These are phyloP conservation scores for Leptodactylus fallax DNA, from an alignment of 2,797 vertebrate species.

Conservation along the genomic window DNA sequence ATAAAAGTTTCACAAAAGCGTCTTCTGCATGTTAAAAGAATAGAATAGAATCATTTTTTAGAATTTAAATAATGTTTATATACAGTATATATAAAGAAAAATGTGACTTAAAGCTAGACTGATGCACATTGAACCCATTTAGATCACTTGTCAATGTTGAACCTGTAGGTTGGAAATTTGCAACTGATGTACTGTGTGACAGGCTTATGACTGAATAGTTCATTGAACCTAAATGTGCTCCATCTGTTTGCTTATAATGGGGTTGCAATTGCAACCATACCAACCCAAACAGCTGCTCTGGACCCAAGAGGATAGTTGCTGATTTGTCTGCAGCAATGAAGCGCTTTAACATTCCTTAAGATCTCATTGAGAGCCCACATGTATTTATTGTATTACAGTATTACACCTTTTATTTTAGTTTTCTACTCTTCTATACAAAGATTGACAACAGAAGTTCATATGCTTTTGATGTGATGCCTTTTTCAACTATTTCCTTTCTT, in stretches of 20 bases:
- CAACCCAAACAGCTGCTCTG: background rate
- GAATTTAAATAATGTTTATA: too few species aligned
- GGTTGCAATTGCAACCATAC: background rate
- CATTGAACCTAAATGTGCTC: background rate
- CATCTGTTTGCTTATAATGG: background rate
- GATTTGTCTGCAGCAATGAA: background rate
- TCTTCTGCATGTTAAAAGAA: too few species aligned
- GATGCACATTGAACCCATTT: background rate
- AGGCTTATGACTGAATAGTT: background rate
- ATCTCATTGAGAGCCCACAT: background rate
- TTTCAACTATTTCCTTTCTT: background rate
- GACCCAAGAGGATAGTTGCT: background rate
- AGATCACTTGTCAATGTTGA: background rate
- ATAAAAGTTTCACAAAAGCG: too few species aligned
- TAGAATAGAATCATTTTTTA: too few species aligned
- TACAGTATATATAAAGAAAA: too few species aligned
- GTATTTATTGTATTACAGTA: background rate
- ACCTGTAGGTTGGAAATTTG: background rate
- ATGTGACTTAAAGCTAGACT: too few species aligned
- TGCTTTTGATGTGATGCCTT: background rate
- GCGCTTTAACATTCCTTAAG: background rate
- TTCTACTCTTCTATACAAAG: background rate
- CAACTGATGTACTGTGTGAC: background rate
- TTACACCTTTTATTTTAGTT: background rate
- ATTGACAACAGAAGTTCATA: background rate